Conservation (phyloP, 1,140 invertebrate genomes). For the Bradysia coprophila region DNA sequence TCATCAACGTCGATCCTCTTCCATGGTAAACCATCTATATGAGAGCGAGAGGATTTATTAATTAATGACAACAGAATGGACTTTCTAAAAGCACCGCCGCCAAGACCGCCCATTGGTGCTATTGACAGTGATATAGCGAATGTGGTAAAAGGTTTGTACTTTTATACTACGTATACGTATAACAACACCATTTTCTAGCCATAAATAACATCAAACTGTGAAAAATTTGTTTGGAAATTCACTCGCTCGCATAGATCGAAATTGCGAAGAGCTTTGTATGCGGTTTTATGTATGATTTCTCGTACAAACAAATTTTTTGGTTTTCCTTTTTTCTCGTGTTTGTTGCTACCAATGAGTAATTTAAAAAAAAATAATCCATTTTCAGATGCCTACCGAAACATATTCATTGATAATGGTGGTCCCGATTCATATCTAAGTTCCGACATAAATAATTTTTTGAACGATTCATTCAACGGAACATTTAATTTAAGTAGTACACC, state of each 20-base stretch:
- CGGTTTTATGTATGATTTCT: too few species aligned
- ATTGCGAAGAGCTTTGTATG: too few species aligned
- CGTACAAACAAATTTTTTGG: too few species aligned
- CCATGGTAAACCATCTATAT: background rate
- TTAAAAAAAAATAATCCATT: too few species aligned
- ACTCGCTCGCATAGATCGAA: too few species aligned
- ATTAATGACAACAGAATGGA: background rate
- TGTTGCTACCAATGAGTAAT: too few species aligned
- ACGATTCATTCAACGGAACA: background rate
- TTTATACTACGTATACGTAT: too few species aligned
- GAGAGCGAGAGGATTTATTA: background rate
- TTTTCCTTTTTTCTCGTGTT: too few species aligned
- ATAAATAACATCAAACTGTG: too few species aligned
- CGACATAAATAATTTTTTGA: background rate
- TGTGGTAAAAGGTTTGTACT: background rate
- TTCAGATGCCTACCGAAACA: slow-evolving; percentile 5
- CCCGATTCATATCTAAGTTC: slow-evolving; percentile 6
- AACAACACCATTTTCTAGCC: too few species aligned
- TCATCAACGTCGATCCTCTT: background rate
- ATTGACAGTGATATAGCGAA: background rate
- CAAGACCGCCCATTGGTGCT: background rate
- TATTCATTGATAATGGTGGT: slow-evolving; percentile 6
- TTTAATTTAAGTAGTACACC: background rate
- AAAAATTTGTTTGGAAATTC: too few species aligned
- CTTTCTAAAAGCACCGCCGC: background rate